phyloP scores from a whole-genome alignment of 2,797 vertebrate species.

The Phrynocephalus forsythii region DNA sequence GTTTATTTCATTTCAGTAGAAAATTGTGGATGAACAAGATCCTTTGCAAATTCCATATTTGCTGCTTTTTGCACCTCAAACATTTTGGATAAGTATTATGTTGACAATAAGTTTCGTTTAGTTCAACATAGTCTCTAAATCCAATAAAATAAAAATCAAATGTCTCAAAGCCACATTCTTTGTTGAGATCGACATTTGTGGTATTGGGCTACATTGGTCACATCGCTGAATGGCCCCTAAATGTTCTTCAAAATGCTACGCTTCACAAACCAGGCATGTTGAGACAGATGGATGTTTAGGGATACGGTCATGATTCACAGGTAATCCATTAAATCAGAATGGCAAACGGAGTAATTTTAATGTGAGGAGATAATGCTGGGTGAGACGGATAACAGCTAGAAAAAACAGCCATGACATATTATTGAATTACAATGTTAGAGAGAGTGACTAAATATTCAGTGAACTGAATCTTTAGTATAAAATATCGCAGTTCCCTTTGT shows the following conservation, averaged over 20 bases:
- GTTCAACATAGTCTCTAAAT: neutral
- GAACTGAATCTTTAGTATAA: neutral
- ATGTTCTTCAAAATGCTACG: constrained; percentile 12
- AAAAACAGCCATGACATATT: neutral
- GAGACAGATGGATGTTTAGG: neutral
- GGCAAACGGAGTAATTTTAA: neutral
- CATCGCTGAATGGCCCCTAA: neutral
- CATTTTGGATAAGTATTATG: neutral
- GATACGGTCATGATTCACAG: constrained; percentile 13
- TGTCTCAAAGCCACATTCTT: neutral
- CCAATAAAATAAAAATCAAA: neutral
- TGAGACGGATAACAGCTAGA: rapidly evolving
- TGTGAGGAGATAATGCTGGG: neutral
- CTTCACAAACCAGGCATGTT: constrained; percentile 19
- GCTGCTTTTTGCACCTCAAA: neutral
- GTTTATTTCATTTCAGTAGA: constrained; percentile 3
- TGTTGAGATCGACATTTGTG: neutral
- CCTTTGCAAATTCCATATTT: neutral
- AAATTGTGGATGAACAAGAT: neutral
- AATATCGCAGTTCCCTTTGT: neutral
- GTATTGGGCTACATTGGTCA: neutral
- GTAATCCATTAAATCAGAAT: constrained; percentile 27
- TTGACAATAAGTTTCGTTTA: neutral
- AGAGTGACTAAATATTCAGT: too few species aligned
- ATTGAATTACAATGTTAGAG: neutral